phyloP scores from a whole-genome alignment of 2,888 invertebrate species.

The Euzetes globulus region DNA sequence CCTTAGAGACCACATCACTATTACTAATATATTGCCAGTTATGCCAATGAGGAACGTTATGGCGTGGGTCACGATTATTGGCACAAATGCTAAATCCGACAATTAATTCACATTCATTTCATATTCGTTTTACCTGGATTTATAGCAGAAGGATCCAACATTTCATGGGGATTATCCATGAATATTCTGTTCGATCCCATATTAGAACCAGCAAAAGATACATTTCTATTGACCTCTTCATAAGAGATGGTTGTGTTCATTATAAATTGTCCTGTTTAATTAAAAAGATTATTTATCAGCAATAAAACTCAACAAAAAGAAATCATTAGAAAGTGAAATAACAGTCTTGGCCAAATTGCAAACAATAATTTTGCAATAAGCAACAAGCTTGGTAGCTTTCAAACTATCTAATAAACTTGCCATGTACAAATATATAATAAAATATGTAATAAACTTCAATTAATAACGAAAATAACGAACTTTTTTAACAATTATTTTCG shows the following conservation, averaged over 20 bases:
- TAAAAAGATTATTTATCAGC: no score
- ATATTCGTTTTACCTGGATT: slow-evolving; percentile 36
- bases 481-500: background rate
- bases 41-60: slow-evolving; percentile 43
- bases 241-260: background rate
- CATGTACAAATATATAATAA: no score
- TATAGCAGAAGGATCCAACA: slow-evolving; percentile 42
- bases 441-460: no score
- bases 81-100: slow-evolving; percentile 38
- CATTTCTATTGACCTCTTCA: background rate
- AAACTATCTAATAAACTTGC: no score
- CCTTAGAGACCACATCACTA: slow-evolving; percentile 42
- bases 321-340: no score
- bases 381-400: no score
- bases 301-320: no score
- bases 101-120: background rate
- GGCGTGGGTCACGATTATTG: slow-evolving; percentile 43
- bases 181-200: slow-evolving; percentile 20
- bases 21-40: slow-evolving; percentile 43
- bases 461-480: no score
- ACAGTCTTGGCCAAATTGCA: no score
- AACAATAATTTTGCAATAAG: no score
- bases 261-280: no score
- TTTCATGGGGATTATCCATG: slow-evolving; percentile 41
- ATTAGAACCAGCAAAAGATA: background rate